Evolutionary conservation across 2,113 vertebrate species (phyloP).

Genomic region (Oncorhynchus gorbuscha): DNA sequence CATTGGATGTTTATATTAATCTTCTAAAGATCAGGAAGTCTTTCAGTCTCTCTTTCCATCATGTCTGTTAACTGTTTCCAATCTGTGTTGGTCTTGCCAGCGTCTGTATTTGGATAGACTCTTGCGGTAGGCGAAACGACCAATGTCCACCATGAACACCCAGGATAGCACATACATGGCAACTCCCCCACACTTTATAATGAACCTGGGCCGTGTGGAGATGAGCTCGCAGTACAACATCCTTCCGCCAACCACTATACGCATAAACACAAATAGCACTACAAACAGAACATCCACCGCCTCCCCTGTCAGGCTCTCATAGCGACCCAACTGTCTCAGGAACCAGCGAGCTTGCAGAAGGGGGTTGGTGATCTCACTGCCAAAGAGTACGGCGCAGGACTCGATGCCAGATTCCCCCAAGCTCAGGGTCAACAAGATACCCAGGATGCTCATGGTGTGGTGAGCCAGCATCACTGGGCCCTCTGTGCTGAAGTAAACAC

Average conservation of each 20-base stretch:
- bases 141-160: conserved; percentile 92
- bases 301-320: conserved; percentile 79
- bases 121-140: conserved; percentile 83
- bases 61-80: conserved; percentile 63
- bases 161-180: conserved; percentile 93
- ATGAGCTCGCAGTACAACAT: conserved; percentile 92
- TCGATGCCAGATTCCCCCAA: conserved; percentile 89
- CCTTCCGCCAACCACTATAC: conserved; percentile 86
- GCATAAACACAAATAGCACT: conserved; percentile 85
- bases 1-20: not conserved
- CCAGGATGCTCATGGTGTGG: conserved; percentile 91
- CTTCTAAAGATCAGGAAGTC: not conserved
- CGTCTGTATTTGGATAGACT: conserved; percentile 77
- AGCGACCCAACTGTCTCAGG: conserved; percentile 84
- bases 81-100: conserved; percentile 63
- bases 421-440: conserved; percentile 84
- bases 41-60: conserved; percentile 71
- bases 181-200: conserved; percentile 88
- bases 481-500: conserved; percentile 89
- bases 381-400: conserved; percentile 90
- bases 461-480: conserved; percentile 92
- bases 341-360: conserved; percentile 96
- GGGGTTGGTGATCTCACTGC: conserved; percentile 94
- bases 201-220: conserved; percentile 87
- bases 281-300: conserved; percentile 88